Evolutionary conservation across 2,888 invertebrate genomes (phyloP), one percentile per base, ranked within the genome.

Genomic region (Parelbella ahira): DNA sequence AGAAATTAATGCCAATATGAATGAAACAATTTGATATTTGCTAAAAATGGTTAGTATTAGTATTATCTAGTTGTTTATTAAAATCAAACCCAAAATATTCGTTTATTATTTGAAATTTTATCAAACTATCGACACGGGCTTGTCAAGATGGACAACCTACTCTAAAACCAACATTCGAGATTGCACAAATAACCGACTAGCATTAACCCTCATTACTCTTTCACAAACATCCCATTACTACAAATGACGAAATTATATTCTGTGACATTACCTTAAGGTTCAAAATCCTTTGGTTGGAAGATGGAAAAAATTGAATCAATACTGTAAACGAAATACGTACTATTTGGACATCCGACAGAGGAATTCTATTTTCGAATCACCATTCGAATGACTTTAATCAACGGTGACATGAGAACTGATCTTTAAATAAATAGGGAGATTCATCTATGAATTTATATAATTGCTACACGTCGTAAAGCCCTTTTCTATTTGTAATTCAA

Each of bases 121-220:
- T n/a, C n/a, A n/a, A n/a, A n/a, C n/a, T n/a, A n/a, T n/a, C n/a
- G n/a, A n/a, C n/a, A n/a, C n/a, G n/a, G n/a, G n/a, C n/a, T n/a
- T n/a, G n/a, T n/a, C n/a, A 9, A 7, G 1, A 33, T 33, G 19
- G 20, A 11, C 27, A 41, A 10, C 28, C 42, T 50, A 58, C 58
- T 69, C 63, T 69, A 70, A 81, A 82, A 79, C 76, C 76, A 82
- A 83, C 79, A 80, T 73, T 70, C 68, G 66, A 74, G 77, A 81
- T 81, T 80, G 75, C 79, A 78, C 71, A 76, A 80, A 82, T 80
- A 69, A 74, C 79, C 63, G 63, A 42, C 77, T 67, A 53, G 60
- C 70, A 80, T 82, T 81, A 81, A 76, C 76, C 76, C 77, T 80
- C 72, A 82, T 82, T 82, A 81, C 68, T 63, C 60, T 60, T 48